Percentiles rank a stretch among this genome's conserved stretches.
Conservation (phyloP, 2,888 invertebrate species). For the Beris chalybata region DNA sequence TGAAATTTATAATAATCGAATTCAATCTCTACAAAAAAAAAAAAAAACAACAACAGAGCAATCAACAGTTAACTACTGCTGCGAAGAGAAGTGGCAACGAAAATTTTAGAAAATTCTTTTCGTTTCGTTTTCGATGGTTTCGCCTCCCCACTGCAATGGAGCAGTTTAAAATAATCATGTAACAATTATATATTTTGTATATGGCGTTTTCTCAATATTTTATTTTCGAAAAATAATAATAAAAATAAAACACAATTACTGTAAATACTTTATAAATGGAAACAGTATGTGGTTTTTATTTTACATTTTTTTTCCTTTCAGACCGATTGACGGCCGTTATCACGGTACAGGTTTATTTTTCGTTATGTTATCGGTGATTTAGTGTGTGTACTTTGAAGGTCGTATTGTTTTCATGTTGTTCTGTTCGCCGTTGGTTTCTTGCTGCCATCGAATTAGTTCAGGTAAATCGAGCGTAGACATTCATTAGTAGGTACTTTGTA, state of each 20-base stretch:
- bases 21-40: neutral
- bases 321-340: too few relatives aligned
- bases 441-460: too few relatives aligned
- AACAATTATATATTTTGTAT: conserved; percentile 26
- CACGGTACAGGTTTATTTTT: too few relatives aligned
- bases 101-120: conserved; percentile 11
- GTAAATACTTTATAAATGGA: conserved; percentile 7
- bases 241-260: conserved; percentile 5
- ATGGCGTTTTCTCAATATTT: conserved; percentile 27
- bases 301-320: too few relatives aligned
- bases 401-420: too few relatives aligned
- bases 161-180: neutral
- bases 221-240: conserved; percentile 21
- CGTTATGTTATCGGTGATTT: too few relatives aligned
- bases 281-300: too few relatives aligned
- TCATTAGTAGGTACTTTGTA: too few relatives aligned
- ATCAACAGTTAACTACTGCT: neutral
- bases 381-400: too few relatives aligned
- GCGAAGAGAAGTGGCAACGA: neutral
- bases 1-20: conserved; percentile 3
- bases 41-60: neutral
- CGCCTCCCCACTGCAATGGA: conserved; percentile 9
- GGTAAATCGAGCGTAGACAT: too few relatives aligned
- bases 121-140: conserved; percentile 13
- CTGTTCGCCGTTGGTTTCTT: too few relatives aligned